These are phyloP conservation scores for Pseudomyrmex sp. DNA, from an alignment of 1,140 invertebrate genomes.

Conservation along the genomic window DNA sequence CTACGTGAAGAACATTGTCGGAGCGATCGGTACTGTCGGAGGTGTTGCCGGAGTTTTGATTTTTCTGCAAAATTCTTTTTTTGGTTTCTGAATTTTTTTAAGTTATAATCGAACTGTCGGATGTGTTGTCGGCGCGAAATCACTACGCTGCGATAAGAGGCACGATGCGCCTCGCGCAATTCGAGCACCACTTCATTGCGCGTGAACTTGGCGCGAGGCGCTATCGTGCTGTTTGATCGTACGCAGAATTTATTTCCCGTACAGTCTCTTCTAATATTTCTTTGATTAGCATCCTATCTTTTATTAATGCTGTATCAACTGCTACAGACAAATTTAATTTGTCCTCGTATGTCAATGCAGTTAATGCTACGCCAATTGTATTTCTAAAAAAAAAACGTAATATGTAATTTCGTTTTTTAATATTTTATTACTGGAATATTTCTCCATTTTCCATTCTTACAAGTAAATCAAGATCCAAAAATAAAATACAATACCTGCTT, in stretches of 20 bases:
- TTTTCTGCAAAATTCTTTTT: no score
- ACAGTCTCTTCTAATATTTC: conserved; percentile 72
- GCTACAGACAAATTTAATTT: conserved; percentile 76
- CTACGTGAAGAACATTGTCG: no score
- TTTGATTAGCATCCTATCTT: conserved; percentile 58
- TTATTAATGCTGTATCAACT: conserved; percentile 76
- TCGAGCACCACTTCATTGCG: no score
- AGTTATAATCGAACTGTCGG: no score
- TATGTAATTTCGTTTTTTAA: no score
- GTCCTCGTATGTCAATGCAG: conserved; percentile 78
- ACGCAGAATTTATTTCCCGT: conserved; percentile 70
- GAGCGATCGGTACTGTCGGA: no score
- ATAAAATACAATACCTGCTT: conserved; percentile 67
- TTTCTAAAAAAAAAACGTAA: conserved; percentile 51
- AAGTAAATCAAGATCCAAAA: not conserved
- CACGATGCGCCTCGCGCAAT: no score
- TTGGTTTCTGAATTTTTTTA: no score
- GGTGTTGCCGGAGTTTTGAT: no score
- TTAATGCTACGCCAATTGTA: conserved; percentile 74
- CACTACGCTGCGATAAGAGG: no score
- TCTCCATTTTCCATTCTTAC: not conserved
- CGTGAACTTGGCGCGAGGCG: no score
- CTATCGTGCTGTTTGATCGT: conserved; percentile 36
- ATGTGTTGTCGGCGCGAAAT: no score
- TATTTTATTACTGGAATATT: not conserved